Evolutionary conservation across 2,797 vertebrate species (phyloP).

Genomic region (Mormyrus hasselquistii): DNA sequence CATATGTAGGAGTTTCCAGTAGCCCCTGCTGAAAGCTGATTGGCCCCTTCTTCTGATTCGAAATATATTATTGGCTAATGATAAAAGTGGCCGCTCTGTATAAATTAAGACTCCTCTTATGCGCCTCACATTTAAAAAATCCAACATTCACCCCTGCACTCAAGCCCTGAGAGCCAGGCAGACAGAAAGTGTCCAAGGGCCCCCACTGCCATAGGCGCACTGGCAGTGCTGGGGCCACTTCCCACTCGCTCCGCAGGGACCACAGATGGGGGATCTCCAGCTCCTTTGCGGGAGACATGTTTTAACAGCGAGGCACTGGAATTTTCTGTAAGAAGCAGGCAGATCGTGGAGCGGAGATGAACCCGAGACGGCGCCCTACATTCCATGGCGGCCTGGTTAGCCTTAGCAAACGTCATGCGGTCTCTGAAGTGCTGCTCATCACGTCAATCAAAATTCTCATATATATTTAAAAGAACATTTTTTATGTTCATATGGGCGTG

Average conservation of each 20-base stretch:
- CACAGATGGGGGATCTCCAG: too few species aligned
- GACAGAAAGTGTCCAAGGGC: background rate
- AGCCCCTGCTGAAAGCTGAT: background rate
- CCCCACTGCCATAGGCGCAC: too few species aligned
- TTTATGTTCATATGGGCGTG: background rate
- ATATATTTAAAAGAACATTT: background rate
- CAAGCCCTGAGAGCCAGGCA: background rate
- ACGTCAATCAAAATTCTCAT: background rate
- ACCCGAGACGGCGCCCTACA: too few species aligned
- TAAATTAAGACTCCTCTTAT: background rate
- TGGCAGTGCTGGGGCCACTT: too few species aligned
- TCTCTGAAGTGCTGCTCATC: background rate
- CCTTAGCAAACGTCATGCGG: background rate
- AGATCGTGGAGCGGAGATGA: too few species aligned
- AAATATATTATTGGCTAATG: background rate
- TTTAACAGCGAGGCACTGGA: too few species aligned
- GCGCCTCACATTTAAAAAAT: too few species aligned
- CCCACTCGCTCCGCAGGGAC: too few species aligned
- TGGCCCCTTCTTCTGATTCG: background rate
- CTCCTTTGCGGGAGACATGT: too few species aligned
- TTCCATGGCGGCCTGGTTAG: background rate
- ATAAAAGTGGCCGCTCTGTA: background rate
- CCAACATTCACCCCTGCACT: too few species aligned
- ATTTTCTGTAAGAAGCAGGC: too few species aligned
- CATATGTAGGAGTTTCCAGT: background rate